These are phyloP conservation scores for Alethe castanea DNA, from an alignment of 2,113 vertebrate species.

Conservation along the genomic window DNA sequence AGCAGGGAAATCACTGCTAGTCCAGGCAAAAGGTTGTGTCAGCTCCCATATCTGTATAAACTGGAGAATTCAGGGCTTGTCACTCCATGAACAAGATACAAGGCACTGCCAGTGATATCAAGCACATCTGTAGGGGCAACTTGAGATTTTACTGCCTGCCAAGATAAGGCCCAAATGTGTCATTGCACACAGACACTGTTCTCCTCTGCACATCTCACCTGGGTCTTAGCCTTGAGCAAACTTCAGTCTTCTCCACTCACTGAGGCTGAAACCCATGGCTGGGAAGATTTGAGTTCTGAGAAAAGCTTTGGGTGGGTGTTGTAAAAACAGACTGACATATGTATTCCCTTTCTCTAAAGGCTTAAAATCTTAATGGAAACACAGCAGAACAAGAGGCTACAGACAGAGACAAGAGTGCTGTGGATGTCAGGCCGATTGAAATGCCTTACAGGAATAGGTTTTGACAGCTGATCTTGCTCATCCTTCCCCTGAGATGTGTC, in stretches of 20 bases:
- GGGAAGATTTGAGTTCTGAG: neutral
- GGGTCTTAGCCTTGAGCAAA: neutral
- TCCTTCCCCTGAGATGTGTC: neutral
- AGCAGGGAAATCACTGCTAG: neutral
- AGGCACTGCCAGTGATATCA: neutral
- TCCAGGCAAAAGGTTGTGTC: neutral
- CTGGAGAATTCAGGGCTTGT: neutral
- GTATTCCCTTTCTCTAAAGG: neutral
- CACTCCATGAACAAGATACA: neutral
- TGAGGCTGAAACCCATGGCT: neutral
- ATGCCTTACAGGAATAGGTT: neutral
- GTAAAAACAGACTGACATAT: neutral
- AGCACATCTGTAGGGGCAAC: neutral
- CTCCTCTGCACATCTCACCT: neutral
- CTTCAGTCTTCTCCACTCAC: neutral
- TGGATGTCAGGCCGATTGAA: neutral
- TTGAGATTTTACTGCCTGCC: neutral
- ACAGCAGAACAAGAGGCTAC: neutral
- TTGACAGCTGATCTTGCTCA: conserved; percentile 30
- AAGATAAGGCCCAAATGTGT: neutral
- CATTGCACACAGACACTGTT: neutral
- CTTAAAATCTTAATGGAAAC: neutral
- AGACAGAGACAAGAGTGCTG: neutral
- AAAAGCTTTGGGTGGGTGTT: neutral
- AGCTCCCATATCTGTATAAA: rapidly evolving